Evolutionary conservation across 2,888 invertebrate genomes (phyloP).

Genomic region (Brachyptera risi): DNA sequence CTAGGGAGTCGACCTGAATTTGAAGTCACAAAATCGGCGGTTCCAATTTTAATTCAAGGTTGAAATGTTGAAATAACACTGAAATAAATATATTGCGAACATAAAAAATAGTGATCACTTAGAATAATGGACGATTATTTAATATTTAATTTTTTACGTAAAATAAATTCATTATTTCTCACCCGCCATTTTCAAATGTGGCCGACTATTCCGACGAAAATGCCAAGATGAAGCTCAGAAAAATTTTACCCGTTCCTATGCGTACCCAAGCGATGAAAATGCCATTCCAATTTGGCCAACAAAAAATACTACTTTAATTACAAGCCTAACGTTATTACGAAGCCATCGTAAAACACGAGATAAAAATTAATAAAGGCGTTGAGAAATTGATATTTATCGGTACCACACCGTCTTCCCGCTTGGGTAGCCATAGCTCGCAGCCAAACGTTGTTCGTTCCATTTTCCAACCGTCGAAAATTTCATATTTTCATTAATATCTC

Average conservation of each 20-base stretch:
- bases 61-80: too few species aligned
- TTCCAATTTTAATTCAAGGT: too few species aligned
- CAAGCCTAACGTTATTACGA: too few species aligned
- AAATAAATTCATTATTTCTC: neutral
- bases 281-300: neutral
- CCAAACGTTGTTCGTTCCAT: constrained; percentile 1
- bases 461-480: neutral
- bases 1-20: too few species aligned
- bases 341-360: neutral
- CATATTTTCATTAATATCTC: neutral
- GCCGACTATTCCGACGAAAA: neutral
- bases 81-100: too few species aligned
- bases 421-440: neutral
- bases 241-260: neutral
- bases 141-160: neutral
- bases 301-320: too few species aligned
- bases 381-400: neutral
- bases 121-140: too few species aligned
- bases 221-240: neutral
- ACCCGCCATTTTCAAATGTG: constrained; percentile 2
- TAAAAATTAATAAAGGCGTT: constrained; percentile 5
- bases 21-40: too few species aligned
- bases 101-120: too few species aligned
- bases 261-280: neutral
- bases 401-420: constrained; percentile 5